phyloP scores from a whole-genome alignment of 2,797 vertebrate genomes.

The Microctenopoma steveboyesi region DNA sequence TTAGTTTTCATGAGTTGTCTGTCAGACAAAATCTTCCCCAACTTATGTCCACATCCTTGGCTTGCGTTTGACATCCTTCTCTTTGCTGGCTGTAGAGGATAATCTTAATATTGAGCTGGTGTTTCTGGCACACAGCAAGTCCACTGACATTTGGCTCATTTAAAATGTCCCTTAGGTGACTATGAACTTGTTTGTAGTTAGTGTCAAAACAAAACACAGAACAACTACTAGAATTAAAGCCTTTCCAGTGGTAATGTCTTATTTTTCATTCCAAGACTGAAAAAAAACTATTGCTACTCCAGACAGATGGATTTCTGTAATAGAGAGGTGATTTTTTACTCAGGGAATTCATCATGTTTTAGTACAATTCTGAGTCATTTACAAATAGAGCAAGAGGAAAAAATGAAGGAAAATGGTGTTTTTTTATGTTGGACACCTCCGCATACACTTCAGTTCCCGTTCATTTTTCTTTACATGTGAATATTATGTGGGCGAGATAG shows the following conservation, averaged over 20 bases:
- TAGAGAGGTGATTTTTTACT: conserved; percentile 45
- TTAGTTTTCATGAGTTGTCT: too few relatives aligned
- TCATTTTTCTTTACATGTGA: background rate
- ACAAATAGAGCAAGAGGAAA: conserved; percentile 1
- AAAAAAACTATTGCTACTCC: conserved; percentile 25
- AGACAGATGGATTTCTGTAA: conserved; percentile 41
- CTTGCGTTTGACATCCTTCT: too few relatives aligned
- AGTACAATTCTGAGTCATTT: conserved; percentile 24
- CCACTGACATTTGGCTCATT: background rate
- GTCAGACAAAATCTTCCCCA: too few relatives aligned
- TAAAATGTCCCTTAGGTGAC: background rate
- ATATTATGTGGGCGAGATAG: background rate
- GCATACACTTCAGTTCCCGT: background rate
- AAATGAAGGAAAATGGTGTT: background rate
- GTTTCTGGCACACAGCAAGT: too few relatives aligned
- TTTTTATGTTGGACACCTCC: background rate
- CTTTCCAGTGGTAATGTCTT: conserved; percentile 19
- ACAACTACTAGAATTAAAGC: background rate
- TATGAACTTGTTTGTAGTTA: background rate
- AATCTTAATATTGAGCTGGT: too few relatives aligned
- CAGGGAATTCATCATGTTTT: conserved; percentile 26
- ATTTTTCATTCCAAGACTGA: conserved; percentile 25
- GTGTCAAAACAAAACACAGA: background rate
- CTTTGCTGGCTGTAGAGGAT: too few relatives aligned
- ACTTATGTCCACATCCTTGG: too few relatives aligned